Conservation (phyloP, 2,113 vertebrate species). For the Antechinus stuartii region DNA sequence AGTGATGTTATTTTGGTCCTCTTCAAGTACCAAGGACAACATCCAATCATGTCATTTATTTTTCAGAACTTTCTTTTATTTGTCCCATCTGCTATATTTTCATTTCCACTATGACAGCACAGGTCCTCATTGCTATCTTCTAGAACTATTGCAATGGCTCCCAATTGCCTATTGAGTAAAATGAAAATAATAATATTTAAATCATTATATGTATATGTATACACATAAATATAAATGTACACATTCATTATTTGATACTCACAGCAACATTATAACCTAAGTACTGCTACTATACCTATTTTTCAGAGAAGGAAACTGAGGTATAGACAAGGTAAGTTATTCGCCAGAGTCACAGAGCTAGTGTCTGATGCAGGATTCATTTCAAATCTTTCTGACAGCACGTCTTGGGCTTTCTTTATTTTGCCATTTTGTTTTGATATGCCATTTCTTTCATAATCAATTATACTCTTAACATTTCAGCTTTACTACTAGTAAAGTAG, state of each 20-base stretch:
- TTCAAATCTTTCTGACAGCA: neutral
- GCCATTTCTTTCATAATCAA: neutral
- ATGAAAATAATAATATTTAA: neutral
- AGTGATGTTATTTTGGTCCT: no score
- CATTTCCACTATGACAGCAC: neutral
- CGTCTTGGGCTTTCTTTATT: neutral
- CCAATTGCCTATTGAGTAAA: neutral
- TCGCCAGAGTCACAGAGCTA: neutral
- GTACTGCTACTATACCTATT: neutral
- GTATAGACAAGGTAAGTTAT: neutral
- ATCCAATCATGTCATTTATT: neutral
- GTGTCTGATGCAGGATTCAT: neutral
- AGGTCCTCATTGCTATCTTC: neutral
- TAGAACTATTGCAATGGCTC: neutral
- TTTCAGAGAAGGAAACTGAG: neutral
- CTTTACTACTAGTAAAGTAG: neutral
- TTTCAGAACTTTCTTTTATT: neutral
- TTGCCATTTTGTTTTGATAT: neutral
- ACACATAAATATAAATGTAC: neutral
- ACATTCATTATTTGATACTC: neutral
- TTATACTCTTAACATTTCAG: neutral
- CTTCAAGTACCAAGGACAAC: no score
- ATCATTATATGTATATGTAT: no score
- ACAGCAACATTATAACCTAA: neutral
- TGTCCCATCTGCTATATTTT: neutral